phyloP scores from a whole-genome alignment of 2,113 vertebrate genomes.

The Abramis brama region DNA sequence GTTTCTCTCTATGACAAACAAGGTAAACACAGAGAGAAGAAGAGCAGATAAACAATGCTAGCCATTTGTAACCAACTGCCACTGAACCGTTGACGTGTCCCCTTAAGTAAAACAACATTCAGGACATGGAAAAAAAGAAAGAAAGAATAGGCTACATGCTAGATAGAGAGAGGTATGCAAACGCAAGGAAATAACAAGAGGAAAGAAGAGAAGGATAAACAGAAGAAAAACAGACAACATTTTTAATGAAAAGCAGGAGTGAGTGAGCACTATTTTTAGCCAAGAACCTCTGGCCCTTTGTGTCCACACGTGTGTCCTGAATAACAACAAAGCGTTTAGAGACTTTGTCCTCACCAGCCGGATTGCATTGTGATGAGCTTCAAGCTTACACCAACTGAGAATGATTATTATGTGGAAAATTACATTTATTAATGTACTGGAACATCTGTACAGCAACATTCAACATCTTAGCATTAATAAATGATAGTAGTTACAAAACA shows the following conservation, averaged over 20 bases:
- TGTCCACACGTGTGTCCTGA: slow-evolving; percentile 30
- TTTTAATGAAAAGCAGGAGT: slow-evolving; percentile 22
- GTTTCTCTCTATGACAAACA: slow-evolving; percentile 1
- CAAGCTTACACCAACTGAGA: background rate
- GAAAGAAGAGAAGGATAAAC: background rate
- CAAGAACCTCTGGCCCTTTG: slow-evolving; percentile 22
- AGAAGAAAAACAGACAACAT: slow-evolving; percentile 6
- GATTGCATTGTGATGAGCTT: background rate
- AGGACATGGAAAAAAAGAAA: background rate
- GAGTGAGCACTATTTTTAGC: slow-evolving; percentile 42
- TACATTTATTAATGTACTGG: background rate
- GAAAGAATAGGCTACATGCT: background rate
- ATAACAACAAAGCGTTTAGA: slow-evolving; percentile 41
- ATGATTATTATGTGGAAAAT: background rate
- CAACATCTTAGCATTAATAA: slow-evolving; percentile 28
- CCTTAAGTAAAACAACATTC: slow-evolving; percentile 19
- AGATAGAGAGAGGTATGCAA: background rate
- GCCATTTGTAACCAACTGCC: slow-evolving; percentile 3
- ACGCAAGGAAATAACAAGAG: background rate
- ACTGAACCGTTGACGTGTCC: background rate
- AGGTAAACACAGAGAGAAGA: slow-evolving; percentile 4
- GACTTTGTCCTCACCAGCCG: slow-evolving; percentile 3
- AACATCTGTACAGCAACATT: background rate
- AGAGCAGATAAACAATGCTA: slow-evolving; percentile 5
- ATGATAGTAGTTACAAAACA: slow-evolving; percentile 1